A percentile compares a stretch with the other conserved stretches of the same genome.
phyloP scores from a whole-genome alignment of 2,888 invertebrate species.

The Melanostoma mellinum region DNA sequence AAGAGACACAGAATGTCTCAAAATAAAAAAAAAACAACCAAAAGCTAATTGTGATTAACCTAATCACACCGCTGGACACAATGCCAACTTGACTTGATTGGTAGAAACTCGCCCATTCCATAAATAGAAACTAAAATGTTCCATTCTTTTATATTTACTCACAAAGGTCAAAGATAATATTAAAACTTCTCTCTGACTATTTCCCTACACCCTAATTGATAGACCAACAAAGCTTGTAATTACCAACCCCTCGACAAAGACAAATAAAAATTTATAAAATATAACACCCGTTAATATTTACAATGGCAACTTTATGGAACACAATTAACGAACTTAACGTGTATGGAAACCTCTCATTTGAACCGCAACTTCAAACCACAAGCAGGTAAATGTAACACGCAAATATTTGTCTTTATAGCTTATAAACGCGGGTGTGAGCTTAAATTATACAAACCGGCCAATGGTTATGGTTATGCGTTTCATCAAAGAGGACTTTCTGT shows the following conservation, averaged over 20 bases:
- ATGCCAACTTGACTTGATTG: conserved; percentile 25
- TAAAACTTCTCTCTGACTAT: conserved; percentile 15
- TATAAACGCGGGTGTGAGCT: conserved; percentile 31
- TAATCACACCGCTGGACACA: conserved; percentile 10
- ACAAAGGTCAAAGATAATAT: conserved; percentile 37
- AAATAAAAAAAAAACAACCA: not conserved
- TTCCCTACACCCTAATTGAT: conserved; percentile 28
- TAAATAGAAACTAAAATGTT: conserved; percentile 7
- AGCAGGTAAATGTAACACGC: conserved; percentile 65
- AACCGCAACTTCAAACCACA: conserved; percentile 57
- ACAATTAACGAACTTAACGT: conserved; percentile 55
- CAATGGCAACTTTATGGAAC: conserved; percentile 43
- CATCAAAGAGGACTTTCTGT: conserved; percentile 20
- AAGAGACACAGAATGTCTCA: no score
- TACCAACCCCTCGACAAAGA: conserved; percentile 45
- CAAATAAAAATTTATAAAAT: conserved; percentile 62
- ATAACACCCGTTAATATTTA: conserved; percentile 67
- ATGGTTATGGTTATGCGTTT: conserved; percentile 56
- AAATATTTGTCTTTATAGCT: conserved; percentile 59
- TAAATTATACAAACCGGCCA: conserved; percentile 55
- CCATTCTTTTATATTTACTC: conserved; percentile 1
- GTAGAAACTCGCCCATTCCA: conserved; percentile 4
- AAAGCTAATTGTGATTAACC: conserved; percentile 22
- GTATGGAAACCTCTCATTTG: conserved; percentile 50
- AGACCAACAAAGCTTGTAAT: conserved; percentile 43